These are phyloP conservation scores for Xestia ashworthii DNA, from an alignment of 2,888 invertebrate genomes.

Conservation along the genomic window DNA sequence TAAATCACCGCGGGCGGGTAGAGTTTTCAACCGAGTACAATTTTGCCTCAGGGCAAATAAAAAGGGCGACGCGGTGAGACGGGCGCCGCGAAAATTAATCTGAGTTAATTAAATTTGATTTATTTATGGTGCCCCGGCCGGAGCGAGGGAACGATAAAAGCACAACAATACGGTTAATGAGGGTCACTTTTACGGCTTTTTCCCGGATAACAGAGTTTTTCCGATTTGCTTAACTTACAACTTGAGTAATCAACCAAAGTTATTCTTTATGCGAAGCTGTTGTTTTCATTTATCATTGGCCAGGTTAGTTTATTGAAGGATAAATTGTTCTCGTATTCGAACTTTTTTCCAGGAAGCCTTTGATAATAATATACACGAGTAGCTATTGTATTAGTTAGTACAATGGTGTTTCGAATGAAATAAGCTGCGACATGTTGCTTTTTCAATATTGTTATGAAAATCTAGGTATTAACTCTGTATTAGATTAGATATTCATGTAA, in stretches of 20 bases:
- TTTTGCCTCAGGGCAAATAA: conserved; percentile 86
- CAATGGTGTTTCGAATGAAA: conserved; percentile 23
- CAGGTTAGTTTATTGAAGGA: conserved; percentile 54
- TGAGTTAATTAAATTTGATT: conserved; percentile 91
- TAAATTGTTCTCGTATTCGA: conserved; percentile 37
- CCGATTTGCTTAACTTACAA: conserved; percentile 84
- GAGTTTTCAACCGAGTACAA: conserved; percentile 80
- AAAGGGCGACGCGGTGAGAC: conserved; percentile 82
- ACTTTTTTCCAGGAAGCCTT: conserved; percentile 38
- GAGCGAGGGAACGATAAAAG: conserved; percentile 84
- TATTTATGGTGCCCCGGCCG: conserved; percentile 86
- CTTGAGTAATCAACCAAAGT: conserved; percentile 75
- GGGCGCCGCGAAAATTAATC: conserved; percentile 89
- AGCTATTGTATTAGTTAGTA: conserved; percentile 20
- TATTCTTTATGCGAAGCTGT: conserved; percentile 74
- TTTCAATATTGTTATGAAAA: background rate
- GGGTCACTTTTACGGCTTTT: conserved; percentile 88
- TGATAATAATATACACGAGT: conserved; percentile 1
- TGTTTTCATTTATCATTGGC: conserved; percentile 60
- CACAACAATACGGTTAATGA: conserved; percentile 89
- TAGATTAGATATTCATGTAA: background rate
- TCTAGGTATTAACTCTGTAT: background rate
- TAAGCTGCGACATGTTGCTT: background rate
- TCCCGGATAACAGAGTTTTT: conserved; percentile 84
- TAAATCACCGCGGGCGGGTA: conserved; percentile 76